Base-by-base conservation (phyloP, 2,888 invertebrate genomes). In the Zhuqinia jingwanae region DNA sequence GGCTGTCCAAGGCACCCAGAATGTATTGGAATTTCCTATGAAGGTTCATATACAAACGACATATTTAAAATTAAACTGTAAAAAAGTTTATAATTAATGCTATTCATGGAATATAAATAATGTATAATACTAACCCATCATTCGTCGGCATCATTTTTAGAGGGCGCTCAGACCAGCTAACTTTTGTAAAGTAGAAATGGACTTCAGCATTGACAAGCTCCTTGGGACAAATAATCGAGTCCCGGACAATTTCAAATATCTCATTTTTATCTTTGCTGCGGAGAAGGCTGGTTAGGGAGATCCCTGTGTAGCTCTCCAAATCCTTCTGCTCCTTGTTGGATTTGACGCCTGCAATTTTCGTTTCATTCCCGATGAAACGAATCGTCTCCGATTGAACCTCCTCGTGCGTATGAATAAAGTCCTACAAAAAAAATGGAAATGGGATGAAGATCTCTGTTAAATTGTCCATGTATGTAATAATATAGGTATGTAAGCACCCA, bases 1-100 rank as follows among this genome's bases (percentile, higher is more conserved):
- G 77, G n/a, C 80, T 79, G 20, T 85, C 85, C 30, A 81, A 27
- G 0, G 83, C 60, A 0, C 80, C 88, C 8, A 88, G 68, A 20
- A 88, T 47, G 22, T 85, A 81, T 27, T 81, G 81, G 20, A 25
- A 75, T 56, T 85, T 76, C 17, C 87, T 87, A 47, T n/a, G 2
- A 56, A 70, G 15, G 27, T 42, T 36, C 22, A 56, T 3, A 53
- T 50, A 6, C n/a, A 42, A n/a, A n/a, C n/a, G n/a, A n/a, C n/a
- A n/a, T n/a, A n/a, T n/a, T n/a, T n/a, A n/a, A n/a, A n/a, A n/a
- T n/a, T n/a, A n/a, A n/a, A n/a, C n/a, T n/a, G n/a, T n/a, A n/a
- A n/a, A n/a, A n/a, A n/a, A n/a, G n/a, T n/a, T n/a, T n/a, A n/a
- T n/a, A n/a, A n/a, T n/a, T n/a, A n/a, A n/a, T n/a, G n/a, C n/a